Evolutionary conservation across 2,113 vertebrate genomes (phyloP).

Genomic region (Dromas ardeola): DNA sequence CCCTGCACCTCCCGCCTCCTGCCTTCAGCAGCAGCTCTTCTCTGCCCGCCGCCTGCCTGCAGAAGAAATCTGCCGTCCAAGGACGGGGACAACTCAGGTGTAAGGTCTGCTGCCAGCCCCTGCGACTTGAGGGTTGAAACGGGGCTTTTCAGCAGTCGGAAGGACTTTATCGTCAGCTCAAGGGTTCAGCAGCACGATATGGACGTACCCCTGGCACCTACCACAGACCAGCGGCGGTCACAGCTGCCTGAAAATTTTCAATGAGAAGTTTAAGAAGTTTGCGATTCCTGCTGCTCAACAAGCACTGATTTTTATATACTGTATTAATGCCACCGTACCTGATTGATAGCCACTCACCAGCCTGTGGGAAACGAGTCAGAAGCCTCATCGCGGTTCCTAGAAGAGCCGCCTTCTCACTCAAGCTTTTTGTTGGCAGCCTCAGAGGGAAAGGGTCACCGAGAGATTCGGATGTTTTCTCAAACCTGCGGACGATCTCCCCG

Average conservation of each 20-base stretch:
- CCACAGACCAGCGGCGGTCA: not conserved
- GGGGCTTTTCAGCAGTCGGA: fast-evolving
- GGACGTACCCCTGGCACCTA: not conserved
- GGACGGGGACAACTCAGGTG: fast-evolving
- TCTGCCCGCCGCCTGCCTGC: not conserved
- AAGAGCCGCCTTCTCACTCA: not conserved
- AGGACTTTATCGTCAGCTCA: not conserved
- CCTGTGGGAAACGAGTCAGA: not conserved
- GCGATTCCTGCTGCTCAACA: not conserved
- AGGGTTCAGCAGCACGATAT: not conserved
- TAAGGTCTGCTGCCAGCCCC: not conserved
- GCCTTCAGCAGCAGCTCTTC: not conserved
- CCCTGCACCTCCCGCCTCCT: not conserved
- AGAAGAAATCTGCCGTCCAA: fast-evolving
- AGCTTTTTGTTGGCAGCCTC: not conserved
- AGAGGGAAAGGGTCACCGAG: not conserved
- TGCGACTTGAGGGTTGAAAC: fast-evolving
- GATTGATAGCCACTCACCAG: not conserved
- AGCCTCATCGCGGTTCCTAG: not conserved
- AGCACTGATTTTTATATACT: not conserved
- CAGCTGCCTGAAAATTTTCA: not conserved
- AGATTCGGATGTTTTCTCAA: not conserved
- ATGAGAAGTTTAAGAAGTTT: not conserved
- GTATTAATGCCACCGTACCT: not conserved
- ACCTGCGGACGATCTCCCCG: not conserved